phyloP scores from a whole-genome alignment of 2,113 vertebrate genomes.

The Ovis aries region DNA sequence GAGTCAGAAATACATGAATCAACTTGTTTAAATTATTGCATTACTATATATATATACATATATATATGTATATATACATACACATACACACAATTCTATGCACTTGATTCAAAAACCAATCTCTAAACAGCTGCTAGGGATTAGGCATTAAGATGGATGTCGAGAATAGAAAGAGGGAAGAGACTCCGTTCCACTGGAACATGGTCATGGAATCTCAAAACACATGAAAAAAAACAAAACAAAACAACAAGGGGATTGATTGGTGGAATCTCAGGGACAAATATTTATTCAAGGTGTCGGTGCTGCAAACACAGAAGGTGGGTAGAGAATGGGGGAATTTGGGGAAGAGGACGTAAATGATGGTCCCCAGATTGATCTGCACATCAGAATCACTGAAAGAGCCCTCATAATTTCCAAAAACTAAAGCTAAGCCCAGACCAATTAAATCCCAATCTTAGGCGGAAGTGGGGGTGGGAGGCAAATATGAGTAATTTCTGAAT shows the following conservation, averaged over 20 bases:
- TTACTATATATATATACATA: neutral
- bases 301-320: neutral
- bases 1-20: conserved; percentile 27
- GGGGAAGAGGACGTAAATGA: neutral
- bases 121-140: neutral
- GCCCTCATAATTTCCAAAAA: neutral
- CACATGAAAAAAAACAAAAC: neutral
- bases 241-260: neutral
- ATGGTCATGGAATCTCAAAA: neutral
- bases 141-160: neutral
- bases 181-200: neutral
- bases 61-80: neutral
- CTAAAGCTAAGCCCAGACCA: neutral
- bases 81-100: neutral
- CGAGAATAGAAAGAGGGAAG: neutral
- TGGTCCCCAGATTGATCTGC: neutral
- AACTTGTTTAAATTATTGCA: conserved; percentile 5
- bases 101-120: conserved; percentile 46
- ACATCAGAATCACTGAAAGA: neutral
- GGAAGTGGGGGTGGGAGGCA: neutral
- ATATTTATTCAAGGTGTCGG: neutral
- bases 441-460: neutral
- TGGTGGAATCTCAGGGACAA: neutral
- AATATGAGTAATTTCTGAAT: neutral
- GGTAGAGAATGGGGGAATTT: neutral